Conservation (phyloP, 2,797 vertebrate species). For the Thaleichthys pacificus region DNA sequence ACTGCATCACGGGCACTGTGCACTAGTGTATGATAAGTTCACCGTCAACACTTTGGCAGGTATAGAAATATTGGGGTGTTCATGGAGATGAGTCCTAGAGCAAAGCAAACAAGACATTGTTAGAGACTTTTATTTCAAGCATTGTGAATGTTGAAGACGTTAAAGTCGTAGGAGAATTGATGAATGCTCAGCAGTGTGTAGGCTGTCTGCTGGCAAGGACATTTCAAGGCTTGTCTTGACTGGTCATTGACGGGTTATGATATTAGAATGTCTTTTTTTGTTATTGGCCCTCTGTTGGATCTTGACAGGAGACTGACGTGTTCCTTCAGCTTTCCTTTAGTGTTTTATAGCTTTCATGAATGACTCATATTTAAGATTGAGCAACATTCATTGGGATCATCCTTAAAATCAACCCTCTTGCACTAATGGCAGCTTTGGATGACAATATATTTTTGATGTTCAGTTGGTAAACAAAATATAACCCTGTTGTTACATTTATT, state of each 20-base stretch:
- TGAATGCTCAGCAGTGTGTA: neutral
- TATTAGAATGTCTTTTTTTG: too few species aligned
- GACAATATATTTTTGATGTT: neutral
- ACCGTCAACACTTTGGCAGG: constrained; percentile 20
- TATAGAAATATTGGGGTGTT: constrained; percentile 26
- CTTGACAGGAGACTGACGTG: neutral
- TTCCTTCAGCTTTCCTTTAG: neutral
- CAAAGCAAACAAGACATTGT: constrained; percentile 14
- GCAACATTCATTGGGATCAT: neutral
- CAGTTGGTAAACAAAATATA: neutral
- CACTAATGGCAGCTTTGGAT: neutral
- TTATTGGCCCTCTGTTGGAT: neutral
- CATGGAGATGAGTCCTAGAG: constrained; percentile 18
- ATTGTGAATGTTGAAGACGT: neutral
- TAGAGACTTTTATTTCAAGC: neutral
- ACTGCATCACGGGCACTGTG: too few species aligned
- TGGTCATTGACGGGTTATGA: neutral
- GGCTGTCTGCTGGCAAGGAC: neutral
- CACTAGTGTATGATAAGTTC: neutral
- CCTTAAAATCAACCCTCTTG: neutral
- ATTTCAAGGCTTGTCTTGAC: constrained; percentile 2
- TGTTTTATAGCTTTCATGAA: neutral
- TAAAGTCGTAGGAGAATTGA: too few species aligned
- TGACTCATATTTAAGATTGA: neutral
- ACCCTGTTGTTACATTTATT: neutral